Conservation (phyloP, 30 jellyfish, hydroid and myxozoan genomes). For the Pelagia noctiluca region DNA sequence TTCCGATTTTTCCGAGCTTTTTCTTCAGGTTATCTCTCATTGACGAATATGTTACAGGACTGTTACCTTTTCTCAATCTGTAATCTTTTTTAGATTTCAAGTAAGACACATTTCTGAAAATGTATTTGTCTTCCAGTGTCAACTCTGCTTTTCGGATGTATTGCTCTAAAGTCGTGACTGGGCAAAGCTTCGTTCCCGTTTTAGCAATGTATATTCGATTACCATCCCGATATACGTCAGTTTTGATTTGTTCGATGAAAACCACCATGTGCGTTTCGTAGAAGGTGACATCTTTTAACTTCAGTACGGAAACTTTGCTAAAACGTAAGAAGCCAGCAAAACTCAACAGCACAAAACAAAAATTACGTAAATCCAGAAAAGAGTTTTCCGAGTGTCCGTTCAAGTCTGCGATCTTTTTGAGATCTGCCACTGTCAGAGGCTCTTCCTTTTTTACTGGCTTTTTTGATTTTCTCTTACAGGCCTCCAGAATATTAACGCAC, state of each 20-base stretch:
- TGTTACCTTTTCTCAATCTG: background rate
- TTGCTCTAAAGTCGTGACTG: background rate
- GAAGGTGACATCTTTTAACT: background rate
- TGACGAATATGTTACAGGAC: background rate
- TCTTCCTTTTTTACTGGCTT: background rate
- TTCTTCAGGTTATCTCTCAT: background rate
- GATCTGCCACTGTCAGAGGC: background rate
- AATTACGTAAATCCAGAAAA: background rate
- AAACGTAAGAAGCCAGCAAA: too few species aligned
- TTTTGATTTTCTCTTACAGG: background rate
- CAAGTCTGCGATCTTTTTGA: background rate
- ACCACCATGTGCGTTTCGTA: background rate
- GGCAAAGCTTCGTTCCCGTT: background rate
- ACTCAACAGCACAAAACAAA: background rate
- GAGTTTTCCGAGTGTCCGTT: background rate
- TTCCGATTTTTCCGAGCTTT: background rate
- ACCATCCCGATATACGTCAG: background rate
- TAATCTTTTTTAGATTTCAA: background rate
- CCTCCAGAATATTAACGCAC: background rate
- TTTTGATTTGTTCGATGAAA: background rate
- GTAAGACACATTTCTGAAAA: background rate
- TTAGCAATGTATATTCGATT: background rate
- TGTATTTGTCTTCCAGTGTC: background rate
- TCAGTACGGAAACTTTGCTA: background rate
- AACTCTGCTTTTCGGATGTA: background rate